Evolutionary conservation across 2,888 invertebrate species (phyloP).

Genomic region (Drosophila pegasa): DNA sequence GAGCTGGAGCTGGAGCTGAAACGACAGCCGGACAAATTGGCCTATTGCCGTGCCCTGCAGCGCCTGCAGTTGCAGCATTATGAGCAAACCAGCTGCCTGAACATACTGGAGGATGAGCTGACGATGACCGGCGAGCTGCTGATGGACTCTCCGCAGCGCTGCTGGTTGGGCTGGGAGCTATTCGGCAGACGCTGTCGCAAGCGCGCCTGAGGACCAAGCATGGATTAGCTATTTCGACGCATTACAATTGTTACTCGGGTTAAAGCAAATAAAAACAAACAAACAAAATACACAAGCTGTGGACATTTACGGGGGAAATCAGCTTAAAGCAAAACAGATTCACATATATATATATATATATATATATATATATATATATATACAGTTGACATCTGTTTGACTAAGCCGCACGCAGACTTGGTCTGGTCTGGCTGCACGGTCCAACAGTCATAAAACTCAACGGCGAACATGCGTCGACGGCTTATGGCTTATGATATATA

Average conservation of each 20-base stretch:
- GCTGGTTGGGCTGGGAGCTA: conserved; percentile 51
- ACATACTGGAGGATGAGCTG: conserved; percentile 41
- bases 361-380: conserved; percentile 1
- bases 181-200: conserved; percentile 57
- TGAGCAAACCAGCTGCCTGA: conserved; percentile 33
- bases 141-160: conserved; percentile 48
- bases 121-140: conserved; percentile 51
- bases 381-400: conserved; percentile 33
- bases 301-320: neutral
- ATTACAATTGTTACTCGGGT: neutral
- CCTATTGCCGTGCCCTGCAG: conserved; percentile 56
- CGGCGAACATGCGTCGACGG: conserved; percentile 7
- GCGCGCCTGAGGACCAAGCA: conserved; percentile 19
- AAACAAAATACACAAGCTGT: neutral
- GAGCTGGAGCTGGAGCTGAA: conserved; percentile 29
- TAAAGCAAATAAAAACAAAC: neutral
- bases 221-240: neutral
- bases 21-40: conserved; percentile 46
- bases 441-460: conserved; percentile 48
- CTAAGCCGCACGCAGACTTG: neutral
- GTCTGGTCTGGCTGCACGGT: conserved; percentile 6
- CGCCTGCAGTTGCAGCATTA: conserved; percentile 23
- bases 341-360: neutral
- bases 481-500: conserved; percentile 33
- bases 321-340: conserved; percentile 9